Base-by-base conservation (phyloP, 2,797 vertebrate genomes). In the Eleutherodactylus coqui region DNA sequence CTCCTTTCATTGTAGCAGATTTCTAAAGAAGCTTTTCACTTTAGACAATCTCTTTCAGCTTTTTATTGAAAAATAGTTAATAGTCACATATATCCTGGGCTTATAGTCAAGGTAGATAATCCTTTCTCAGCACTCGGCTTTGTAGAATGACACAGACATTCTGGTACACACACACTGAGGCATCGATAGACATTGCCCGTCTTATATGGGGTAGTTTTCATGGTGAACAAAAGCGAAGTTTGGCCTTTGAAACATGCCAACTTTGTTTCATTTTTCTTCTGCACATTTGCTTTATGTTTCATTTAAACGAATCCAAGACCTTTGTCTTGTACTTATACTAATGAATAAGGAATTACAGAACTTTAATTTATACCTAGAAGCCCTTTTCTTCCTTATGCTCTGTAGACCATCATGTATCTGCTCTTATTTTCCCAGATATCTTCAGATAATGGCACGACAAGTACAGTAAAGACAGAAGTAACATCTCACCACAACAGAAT, bases 11-110 rank as follows among this genome's bases (percentile, higher is more conserved):
- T 87, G 82, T 87, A 72, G 70, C 58, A 67, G 55, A 87, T 67
- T 75, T 87, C 53, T 84, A 87, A 80, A 79, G 81, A 87, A 14
- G 47, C 64, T 60, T 85, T 87, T 87, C 43, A 80, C 17, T 75
- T 76, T 75, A 85, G 82, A 85, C 82, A 87, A 87, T 67, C 82
- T 75, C 77, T 58, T 75, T 81, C 38, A 87, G 77, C 67, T 85
- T 80, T 83, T 72, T 87, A 75, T 72, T 82, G 79, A 82, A 77
- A 86, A 82, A 87, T 87, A 81, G 55, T 85, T 87, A 84, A 84
- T 84, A 87, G 86, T 85, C 64, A 41, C 69, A 81, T 75, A 87
- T 81, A 84, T 85, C 75, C 34, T 45, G 27, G 49, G 45, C 45
- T 81, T 81, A 84, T 64, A 84, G 58, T 84, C 69, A 80, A 81